Evolutionary conservation across 2,113 vertebrate species (phyloP).

Genomic region (Mormoops blainvillei): DNA sequence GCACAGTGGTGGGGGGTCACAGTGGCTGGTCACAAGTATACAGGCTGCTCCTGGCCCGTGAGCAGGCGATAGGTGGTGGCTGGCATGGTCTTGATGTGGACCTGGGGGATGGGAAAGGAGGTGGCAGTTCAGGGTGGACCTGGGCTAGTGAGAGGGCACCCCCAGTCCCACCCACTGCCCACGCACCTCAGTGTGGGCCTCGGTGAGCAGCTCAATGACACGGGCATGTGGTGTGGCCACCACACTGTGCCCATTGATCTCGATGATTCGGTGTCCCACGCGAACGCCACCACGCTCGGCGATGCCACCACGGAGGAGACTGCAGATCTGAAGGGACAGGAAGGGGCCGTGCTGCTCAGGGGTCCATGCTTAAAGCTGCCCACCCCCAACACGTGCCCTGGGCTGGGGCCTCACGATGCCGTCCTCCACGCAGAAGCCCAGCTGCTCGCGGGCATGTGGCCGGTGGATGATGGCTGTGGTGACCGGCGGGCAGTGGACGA

Average conservation of each 20-base stretch:
- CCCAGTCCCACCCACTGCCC: fast-evolving
- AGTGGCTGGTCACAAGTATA: slow-evolving; percentile 85
- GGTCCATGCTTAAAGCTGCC: fast-evolving
- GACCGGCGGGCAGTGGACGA: slow-evolving; percentile 94
- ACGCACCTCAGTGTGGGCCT: slow-evolving; percentile 90
- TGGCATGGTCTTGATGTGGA: slow-evolving; percentile 97
- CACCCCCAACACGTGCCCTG: fast-evolving
- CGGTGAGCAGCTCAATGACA: slow-evolving; percentile 91
- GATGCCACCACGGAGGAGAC: slow-evolving; percentile 94
- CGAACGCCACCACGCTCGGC: slow-evolving; percentile 94
- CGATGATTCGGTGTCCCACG: slow-evolving; percentile 96
- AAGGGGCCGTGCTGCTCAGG: fast-evolving
- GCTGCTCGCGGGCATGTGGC: slow-evolving; percentile 89
- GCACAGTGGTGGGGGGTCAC: neutral
- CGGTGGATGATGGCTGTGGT: slow-evolving; percentile 93
- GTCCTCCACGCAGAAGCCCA: slow-evolving; percentile 96
- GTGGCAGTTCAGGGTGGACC: fast-evolving
- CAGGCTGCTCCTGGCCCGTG: slow-evolving; percentile 94
- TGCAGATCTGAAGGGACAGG: slow-evolving; percentile 87
- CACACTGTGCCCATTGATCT: slow-evolving; percentile 97
- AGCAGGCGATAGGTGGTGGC: slow-evolving; percentile 93
- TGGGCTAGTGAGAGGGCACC: fast-evolving
- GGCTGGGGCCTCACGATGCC: slow-evolving; percentile 87
- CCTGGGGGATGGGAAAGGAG: slow-evolving; percentile 75
- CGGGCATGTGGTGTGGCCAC: slow-evolving; percentile 92